A percentile compares a stretch with the other conserved stretches of the same genome.
These are phyloP conservation scores for Acanthacorydalis orientalis DNA, from an alignment of 2,888 invertebrate genomes.

Conservation along the genomic window DNA sequence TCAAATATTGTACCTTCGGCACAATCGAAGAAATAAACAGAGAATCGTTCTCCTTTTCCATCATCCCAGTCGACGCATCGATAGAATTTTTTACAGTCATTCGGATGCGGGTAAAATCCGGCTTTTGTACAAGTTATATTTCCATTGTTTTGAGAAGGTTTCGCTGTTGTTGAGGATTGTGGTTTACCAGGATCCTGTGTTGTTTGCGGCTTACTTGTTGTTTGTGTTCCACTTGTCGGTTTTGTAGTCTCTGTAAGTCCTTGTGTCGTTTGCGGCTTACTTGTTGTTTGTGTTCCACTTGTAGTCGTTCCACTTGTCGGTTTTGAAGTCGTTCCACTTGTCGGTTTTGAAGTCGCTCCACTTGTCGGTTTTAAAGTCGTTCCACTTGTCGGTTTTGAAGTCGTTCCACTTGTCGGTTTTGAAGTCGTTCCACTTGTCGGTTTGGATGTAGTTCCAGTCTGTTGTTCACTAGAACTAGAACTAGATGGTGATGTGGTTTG, in stretches of 20 bases:
- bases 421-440: too few species aligned
- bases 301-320: constrained; percentile 6
- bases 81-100: constrained; percentile 20
- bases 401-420: constrained; percentile 6
- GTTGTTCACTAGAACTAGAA: constrained; percentile 1
- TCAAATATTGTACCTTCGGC: constrained; percentile 51
- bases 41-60: constrained; percentile 10
- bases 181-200: background rate
- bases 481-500: constrained; percentile 9
- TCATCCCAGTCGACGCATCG: constrained; percentile 17
- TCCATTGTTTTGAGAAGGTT: constrained; percentile 10
- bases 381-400: constrained; percentile 6
- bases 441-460: background rate
- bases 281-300: constrained; percentile 7
- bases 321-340: constrained; percentile 6
- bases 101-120: constrained; percentile 19
- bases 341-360: constrained; percentile 8
- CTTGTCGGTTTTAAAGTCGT: constrained; percentile 7
- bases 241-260: constrained; percentile 7
- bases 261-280: background rate
- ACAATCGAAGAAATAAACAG: constrained; percentile 27
- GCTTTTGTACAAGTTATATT: constrained; percentile 14
- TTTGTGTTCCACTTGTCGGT: too few species aligned
- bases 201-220: constrained; percentile 1
- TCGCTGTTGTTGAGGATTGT: constrained; percentile 2